Evolutionary conservation across 2,888 invertebrate genomes (phyloP).

Genomic region (Parapristionchus giblindavisi): DNA sequence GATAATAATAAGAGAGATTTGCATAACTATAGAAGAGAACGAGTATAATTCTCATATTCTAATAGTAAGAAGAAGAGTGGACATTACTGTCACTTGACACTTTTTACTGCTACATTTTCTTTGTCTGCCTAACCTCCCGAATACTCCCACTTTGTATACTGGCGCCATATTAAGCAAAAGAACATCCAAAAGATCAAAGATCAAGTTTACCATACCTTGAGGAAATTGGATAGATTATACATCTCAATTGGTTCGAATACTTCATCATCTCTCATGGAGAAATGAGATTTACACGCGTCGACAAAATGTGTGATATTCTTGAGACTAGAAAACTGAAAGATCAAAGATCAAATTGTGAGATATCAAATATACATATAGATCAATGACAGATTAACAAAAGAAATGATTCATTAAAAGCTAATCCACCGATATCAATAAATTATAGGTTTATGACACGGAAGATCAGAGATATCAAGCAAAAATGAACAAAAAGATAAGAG

Average conservation of each 20-base stretch:
- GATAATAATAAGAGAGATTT: slow-evolving; percentile 4
- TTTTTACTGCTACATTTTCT: background rate
- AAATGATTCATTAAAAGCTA: background rate
- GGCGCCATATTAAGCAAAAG: slow-evolving; percentile 14
- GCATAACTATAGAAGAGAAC: too few relatives aligned
- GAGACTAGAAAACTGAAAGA: slow-evolving; percentile 88
- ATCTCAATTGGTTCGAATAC: slow-evolving; percentile 94
- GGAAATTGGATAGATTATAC: slow-evolving; percentile 93
- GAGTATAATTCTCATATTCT: too few relatives aligned
- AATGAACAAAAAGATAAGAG: background rate
- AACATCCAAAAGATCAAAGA: background rate
- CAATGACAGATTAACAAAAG: background rate
- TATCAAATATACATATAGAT: background rate
- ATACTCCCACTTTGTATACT: background rate
- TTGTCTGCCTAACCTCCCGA: background rate
- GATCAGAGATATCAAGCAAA: background rate
- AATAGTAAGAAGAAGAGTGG: too few relatives aligned
- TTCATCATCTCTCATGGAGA: slow-evolving; percentile 85
- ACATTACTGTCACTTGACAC: background rate
- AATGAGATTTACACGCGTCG: slow-evolving; percentile 83
- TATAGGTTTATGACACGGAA: background rate
- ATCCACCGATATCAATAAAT: background rate
- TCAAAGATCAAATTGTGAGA: background rate
- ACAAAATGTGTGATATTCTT: slow-evolving; percentile 93
- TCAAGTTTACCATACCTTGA: slow-evolving; percentile 73